Conservation (phyloP, 1,140 invertebrate species). For the Zophobas morio region DNA sequence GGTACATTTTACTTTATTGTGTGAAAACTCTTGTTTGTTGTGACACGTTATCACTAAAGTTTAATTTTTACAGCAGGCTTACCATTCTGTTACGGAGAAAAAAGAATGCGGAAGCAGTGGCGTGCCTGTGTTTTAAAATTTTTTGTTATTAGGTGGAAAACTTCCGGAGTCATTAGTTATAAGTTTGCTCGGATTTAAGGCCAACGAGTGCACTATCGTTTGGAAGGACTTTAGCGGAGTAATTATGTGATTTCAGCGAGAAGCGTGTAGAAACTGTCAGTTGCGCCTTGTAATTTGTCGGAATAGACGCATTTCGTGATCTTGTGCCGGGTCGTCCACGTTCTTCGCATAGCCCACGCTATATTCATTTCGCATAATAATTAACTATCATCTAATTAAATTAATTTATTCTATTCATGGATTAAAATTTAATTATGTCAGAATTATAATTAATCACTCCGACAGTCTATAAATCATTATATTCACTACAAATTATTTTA, state of each 20-base stretch:
- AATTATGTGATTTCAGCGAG: too few relatives aligned
- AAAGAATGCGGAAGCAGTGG: constrained; percentile 17
- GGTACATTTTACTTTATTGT: constrained; percentile 2
- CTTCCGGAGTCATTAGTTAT: not conserved
- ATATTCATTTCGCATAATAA: constrained; percentile 12
- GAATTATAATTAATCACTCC: constrained; percentile 32
- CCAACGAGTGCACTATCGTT: too few relatives aligned
- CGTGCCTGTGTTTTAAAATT: not conserved
- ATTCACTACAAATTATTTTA: constrained; percentile 32
- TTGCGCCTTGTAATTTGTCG: not conserved
- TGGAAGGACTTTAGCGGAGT: too few relatives aligned
- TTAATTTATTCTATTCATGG: constrained; percentile 34
- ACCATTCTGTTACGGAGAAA: not conserved
- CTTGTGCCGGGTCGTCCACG: not conserved
- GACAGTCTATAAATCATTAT: constrained; percentile 31
- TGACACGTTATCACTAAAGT: not conserved
- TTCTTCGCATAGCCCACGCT: not conserved
- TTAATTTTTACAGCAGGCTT: constrained; percentile 4
- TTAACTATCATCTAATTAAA: constrained; percentile 29
- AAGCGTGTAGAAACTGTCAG: too few relatives aligned
- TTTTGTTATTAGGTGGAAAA: not conserved
- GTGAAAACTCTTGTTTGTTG: constrained; percentile 4
- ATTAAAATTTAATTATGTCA: constrained; percentile 41
- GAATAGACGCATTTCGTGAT: too few relatives aligned
- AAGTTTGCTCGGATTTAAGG: too few relatives aligned